These are phyloP conservation scores for Synergus laeviventris DNA, from an alignment of 2,888 invertebrate genomes.

Conservation along the genomic window DNA sequence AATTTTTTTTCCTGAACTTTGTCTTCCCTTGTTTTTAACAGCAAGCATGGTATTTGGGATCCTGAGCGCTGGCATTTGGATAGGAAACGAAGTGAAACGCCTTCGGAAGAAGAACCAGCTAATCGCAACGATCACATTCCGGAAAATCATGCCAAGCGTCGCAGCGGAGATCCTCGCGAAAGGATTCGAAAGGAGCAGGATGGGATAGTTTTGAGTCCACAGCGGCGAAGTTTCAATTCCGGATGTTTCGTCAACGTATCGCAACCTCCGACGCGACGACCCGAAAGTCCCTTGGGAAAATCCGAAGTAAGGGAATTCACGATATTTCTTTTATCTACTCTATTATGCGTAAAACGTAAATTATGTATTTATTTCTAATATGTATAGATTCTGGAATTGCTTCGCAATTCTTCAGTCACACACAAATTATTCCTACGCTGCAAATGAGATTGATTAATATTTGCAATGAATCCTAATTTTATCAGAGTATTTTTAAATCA, in stretches of 20 bases:
- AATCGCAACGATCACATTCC: conserved; percentile 76
- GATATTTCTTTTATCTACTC: background rate
- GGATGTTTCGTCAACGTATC: conserved; percentile 85
- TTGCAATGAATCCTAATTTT: too few relatives aligned
- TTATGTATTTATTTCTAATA: too few relatives aligned
- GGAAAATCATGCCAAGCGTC: conserved; percentile 73
- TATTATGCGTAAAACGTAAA: conserved; percentile 12
- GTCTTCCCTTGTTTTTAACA: conserved; percentile 56
- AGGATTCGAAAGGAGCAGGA: conserved; percentile 89
- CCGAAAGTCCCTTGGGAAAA: conserved; percentile 75
- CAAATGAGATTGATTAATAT: too few relatives aligned
- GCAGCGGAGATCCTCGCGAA: conserved; percentile 84
- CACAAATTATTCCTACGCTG: too few relatives aligned
- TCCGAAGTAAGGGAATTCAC: conserved; percentile 64
- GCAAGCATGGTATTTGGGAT: conserved; percentile 77
- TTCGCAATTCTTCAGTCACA: too few relatives aligned
- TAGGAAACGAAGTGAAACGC: conserved; percentile 80
- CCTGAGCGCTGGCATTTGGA: conserved; percentile 78
- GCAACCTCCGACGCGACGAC: conserved; percentile 67
- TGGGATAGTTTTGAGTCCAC: conserved; percentile 90
- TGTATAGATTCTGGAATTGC: background rate
- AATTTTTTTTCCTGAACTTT: conserved; percentile 56
- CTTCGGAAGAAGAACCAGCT: conserved; percentile 77
- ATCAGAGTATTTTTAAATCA: too few relatives aligned
- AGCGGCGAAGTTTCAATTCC: conserved; percentile 90